Evolutionary conservation across 53 echinoderm and acorn worm genomes (phyloP).

Genomic region (Pentamera pediparva): DNA sequence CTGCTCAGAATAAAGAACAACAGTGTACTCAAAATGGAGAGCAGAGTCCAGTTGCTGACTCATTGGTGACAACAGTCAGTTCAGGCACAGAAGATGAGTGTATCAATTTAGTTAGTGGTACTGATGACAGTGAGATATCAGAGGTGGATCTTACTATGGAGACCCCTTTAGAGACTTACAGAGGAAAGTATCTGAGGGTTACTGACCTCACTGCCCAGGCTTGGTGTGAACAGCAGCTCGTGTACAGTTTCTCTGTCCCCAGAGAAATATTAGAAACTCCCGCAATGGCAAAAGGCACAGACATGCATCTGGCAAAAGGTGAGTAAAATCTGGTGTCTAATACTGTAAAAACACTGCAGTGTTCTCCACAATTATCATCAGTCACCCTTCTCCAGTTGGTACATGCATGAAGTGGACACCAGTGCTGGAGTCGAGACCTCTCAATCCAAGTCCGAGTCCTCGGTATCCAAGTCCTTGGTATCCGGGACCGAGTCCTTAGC

Average conservation of each 20-base stretch:
- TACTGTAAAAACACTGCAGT: background rate
- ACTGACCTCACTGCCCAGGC: constrained; percentile 71
- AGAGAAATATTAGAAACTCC: constrained; percentile 37
- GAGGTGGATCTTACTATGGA: background rate
- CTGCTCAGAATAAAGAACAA: background rate
- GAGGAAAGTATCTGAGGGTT: constrained; percentile 56
- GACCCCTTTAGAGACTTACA: constrained; percentile 40
- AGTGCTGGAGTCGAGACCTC: no score
- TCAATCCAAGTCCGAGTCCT: no score
- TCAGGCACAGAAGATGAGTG: background rate
- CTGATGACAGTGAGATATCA: background rate
- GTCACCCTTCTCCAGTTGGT: background rate
- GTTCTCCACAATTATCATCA: background rate
- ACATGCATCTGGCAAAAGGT: constrained; percentile 79
- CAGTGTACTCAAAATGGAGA: background rate
- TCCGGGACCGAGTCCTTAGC: no score
- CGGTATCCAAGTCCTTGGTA: no score
- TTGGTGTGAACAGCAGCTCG: constrained; percentile 92
- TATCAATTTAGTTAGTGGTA: background rate
- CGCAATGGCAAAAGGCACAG: constrained; percentile 56
- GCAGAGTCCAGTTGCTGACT: background rate
- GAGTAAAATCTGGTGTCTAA: background rate
- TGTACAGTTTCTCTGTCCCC: constrained; percentile 56
- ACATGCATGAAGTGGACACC: no score
- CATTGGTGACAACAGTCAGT: no score